Conservation (phyloP, 2,888 invertebrate species). For the Drosophila siamana region DNA sequence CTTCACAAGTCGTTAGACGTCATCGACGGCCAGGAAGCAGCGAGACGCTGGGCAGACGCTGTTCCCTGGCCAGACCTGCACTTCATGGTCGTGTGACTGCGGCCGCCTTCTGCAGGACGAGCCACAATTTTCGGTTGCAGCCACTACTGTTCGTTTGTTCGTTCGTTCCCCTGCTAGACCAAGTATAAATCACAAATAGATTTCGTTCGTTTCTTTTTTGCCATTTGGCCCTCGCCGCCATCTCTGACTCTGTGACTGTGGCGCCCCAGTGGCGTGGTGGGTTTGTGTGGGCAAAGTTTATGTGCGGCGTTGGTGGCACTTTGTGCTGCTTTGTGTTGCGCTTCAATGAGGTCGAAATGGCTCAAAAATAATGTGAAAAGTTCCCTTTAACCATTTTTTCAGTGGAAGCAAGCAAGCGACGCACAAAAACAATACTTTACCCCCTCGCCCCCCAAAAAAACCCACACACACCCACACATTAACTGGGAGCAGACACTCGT, state of each 20-base stretch:
- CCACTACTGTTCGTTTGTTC: not conserved
- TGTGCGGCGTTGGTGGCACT: constrained; percentile 73
- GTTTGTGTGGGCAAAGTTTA: constrained; percentile 53
- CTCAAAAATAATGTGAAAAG: constrained; percentile 82
- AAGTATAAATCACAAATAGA: constrained; percentile 79
- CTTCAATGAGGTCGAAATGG: constrained; percentile 83
- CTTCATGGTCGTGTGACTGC: constrained; percentile 62
- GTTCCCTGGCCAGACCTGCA: constrained; percentile 56
- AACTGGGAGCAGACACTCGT: constrained; percentile 20
- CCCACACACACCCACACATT: not conserved
- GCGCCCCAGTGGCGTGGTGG: constrained; percentile 56
- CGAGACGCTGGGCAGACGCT: constrained; percentile 9
- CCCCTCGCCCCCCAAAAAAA: not conserved
- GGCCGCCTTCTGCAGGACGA: constrained; percentile 9
- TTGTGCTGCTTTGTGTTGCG: constrained; percentile 78
- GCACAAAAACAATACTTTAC: constrained; percentile 62
- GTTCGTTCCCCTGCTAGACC: constrained; percentile 26
- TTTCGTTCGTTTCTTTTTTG: constrained; percentile 57
- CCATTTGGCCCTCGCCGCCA: constrained; percentile 22
- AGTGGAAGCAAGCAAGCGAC: constrained; percentile 38
- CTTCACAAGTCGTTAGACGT: constrained; percentile 81
- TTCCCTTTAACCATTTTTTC: constrained; percentile 74
- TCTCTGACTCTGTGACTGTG: constrained; percentile 50
- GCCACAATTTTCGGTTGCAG: constrained; percentile 63
- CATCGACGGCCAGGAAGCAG: constrained; percentile 58